Conservation (phyloP, 2,888 invertebrate genomes). For the Psococerastis gibbosa region DNA sequence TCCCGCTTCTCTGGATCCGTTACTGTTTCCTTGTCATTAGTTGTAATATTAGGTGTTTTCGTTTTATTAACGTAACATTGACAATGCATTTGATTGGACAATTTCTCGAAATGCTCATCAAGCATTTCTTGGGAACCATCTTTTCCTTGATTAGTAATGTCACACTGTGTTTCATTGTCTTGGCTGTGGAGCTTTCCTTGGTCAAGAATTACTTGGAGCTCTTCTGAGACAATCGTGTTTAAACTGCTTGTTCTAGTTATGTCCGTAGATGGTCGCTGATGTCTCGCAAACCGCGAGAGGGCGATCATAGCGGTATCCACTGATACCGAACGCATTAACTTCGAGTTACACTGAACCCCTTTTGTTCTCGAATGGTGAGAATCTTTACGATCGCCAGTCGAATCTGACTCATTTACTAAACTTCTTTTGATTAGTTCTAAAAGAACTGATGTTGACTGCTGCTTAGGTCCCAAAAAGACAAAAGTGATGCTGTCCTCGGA, state of each 20-base stretch:
- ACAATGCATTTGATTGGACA: not conserved
- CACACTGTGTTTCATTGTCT: not conserved
- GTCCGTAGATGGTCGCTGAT: not conserved
- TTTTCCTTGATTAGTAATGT: too few relatives aligned
- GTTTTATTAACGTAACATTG: slow-evolving; percentile 4
- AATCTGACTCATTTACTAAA: not conserved
- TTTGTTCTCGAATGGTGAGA: not conserved
- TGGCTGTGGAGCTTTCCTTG: not conserved
- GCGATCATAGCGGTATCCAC: slow-evolving; percentile 8
- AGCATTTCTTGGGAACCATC: too few relatives aligned
- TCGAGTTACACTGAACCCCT: slow-evolving; percentile 4
- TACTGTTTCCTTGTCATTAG: slow-evolving; percentile 2
- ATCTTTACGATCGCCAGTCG: not conserved
- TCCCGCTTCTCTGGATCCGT: not conserved
- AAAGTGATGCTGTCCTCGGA: slow-evolving; percentile 16
- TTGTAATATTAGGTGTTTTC: not conserved
- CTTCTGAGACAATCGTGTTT: not conserved
- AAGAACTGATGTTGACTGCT: not conserved
- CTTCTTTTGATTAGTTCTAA: slow-evolving; percentile 5
- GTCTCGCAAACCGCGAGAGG: slow-evolving; percentile 6
- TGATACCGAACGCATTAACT: slow-evolving; percentile 5
- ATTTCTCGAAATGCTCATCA: not conserved
- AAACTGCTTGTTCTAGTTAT: not conserved
- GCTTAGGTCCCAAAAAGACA: slow-evolving; percentile 13
- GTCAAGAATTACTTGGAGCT: slow-evolving; percentile 3